Percentiles rank a stretch among this genome's conserved stretches.
phyloP scores from a whole-genome alignment of 2,797 vertebrate species.

The Notolabrus celidotus region DNA sequence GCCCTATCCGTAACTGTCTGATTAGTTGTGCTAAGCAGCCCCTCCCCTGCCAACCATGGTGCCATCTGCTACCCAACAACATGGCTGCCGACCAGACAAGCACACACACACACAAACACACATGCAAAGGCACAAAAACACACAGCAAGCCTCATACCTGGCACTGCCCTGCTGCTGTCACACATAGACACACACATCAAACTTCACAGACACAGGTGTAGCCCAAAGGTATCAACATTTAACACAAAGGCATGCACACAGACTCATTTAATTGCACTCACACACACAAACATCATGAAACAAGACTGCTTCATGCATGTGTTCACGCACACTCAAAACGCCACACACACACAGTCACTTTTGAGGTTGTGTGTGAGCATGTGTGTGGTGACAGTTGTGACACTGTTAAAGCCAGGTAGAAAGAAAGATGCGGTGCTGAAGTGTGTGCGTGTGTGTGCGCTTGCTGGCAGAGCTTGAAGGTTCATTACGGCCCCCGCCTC shows the following conservation, averaged over 20 bases:
- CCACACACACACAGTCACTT: constrained; percentile 81
- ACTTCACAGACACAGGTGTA: constrained; percentile 81
- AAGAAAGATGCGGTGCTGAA: constrained; percentile 58
- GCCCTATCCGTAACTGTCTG: constrained; percentile 99
- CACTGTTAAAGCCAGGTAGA: constrained; percentile 69
- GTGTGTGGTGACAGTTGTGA: constrained; percentile 61
- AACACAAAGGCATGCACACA: constrained; percentile 66
- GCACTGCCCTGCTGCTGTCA: constrained; percentile 75
- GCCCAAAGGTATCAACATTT: constrained; percentile 81
- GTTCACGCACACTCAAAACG: neutral
- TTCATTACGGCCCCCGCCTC: constrained; percentile 92
- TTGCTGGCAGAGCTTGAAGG: constrained; percentile 84
- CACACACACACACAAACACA: constrained; percentile 39
- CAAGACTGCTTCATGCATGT: constrained; percentile 13
- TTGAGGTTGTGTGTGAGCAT: constrained; percentile 32
- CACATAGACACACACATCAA: constrained; percentile 78
- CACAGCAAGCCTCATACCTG: constrained; percentile 75
- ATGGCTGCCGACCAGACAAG: constrained; percentile 96
- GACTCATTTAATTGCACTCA: constrained; percentile 32
- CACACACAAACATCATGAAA: constrained; percentile 36
- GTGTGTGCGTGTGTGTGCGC: constrained; percentile 52
- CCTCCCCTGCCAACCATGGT: constrained; percentile 92
- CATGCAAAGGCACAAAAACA: constrained; percentile 38
- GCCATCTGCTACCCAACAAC: constrained; percentile 92
- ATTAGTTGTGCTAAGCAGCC: constrained; percentile 99